phyloP scores from a whole-genome alignment of 1,140 invertebrate species.

The Lasaia peninsularis region DNA sequence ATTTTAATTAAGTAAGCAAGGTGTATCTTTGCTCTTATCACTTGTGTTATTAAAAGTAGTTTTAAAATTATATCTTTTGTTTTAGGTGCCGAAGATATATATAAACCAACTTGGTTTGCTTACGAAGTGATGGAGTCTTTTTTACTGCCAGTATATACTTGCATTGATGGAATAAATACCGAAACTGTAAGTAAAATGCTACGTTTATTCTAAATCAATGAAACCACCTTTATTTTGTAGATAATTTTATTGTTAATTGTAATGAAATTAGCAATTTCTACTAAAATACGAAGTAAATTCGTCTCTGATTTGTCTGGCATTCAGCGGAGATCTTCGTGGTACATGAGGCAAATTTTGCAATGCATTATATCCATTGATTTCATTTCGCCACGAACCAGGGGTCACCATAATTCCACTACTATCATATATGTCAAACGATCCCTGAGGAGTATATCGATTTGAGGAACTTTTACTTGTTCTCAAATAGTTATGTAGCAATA shows the following conservation, averaged over 20 bases:
- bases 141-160: conserved; percentile 27
- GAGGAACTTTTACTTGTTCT: too few relatives aligned
- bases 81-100: conserved; percentile 27
- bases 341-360: conserved; percentile 22
- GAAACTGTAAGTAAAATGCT: conserved; percentile 26
- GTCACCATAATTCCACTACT: background rate
- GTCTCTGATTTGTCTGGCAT: conserved; percentile 24
- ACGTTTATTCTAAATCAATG: too few relatives aligned
- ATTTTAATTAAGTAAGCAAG: conserved; percentile 12
- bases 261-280: conserved; percentile 19
- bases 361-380: conserved; percentile 24
- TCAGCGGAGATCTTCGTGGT: conserved; percentile 27
- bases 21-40: background rate
- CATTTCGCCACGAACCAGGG: conserved; percentile 29
- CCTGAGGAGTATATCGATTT: conserved; percentile 29
- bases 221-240: too few relatives aligned
- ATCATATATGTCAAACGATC: conserved; percentile 26
- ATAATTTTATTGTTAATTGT: conserved; percentile 15
- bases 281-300: conserved; percentile 31
- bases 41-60: background rate
- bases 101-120: conserved; percentile 28
- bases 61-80: conserved; percentile 19
- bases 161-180: conserved; percentile 22
- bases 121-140: conserved; percentile 31
- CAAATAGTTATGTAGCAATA: too few relatives aligned